Conservation (phyloP, 2,797 vertebrate species). For the Valencia hispanica region DNA sequence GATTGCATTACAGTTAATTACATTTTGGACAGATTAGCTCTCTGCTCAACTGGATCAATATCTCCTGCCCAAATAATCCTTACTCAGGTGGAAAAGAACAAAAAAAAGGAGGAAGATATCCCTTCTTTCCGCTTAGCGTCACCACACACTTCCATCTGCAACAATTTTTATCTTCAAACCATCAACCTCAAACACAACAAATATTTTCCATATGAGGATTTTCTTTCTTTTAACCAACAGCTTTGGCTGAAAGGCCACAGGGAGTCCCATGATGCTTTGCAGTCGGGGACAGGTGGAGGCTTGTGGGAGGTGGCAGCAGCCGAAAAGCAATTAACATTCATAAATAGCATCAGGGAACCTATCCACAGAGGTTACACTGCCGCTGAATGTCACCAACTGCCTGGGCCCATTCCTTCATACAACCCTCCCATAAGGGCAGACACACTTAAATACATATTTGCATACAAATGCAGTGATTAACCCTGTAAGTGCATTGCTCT, state of each 20-base stretch:
- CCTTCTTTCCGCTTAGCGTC: not conserved
- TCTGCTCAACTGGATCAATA: conserved; percentile 50
- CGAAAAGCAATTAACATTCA: conserved; percentile 81
- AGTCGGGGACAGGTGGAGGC: conserved; percentile 58
- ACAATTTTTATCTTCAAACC: conserved; percentile 19
- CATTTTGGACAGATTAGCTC: conserved; percentile 53
- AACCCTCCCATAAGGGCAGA: conserved; percentile 72
- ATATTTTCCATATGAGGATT: conserved; percentile 27
- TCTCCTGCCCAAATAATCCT: conserved; percentile 16
- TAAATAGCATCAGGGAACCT: conserved; percentile 73
- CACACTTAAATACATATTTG: conserved; percentile 79
- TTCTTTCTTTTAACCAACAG: conserved; percentile 40
- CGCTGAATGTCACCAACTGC: conserved; percentile 75
- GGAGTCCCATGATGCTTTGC: conserved; percentile 34
- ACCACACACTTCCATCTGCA: not conserved
- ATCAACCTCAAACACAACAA: conserved; percentile 27
- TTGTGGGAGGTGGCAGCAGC: conserved; percentile 36
- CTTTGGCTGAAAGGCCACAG: conserved; percentile 32
- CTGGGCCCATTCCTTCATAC: conserved; percentile 69
- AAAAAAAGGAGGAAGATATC: too few species aligned
- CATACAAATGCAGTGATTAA: conserved; percentile 80
- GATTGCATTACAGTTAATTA: conserved; percentile 47
- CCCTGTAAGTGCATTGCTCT: conserved; percentile 71
- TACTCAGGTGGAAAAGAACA: not conserved
- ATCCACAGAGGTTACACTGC: conserved; percentile 69